Base-by-base conservation (phyloP, 2,797 vertebrate species). In the Echiichthys vipera region DNA sequence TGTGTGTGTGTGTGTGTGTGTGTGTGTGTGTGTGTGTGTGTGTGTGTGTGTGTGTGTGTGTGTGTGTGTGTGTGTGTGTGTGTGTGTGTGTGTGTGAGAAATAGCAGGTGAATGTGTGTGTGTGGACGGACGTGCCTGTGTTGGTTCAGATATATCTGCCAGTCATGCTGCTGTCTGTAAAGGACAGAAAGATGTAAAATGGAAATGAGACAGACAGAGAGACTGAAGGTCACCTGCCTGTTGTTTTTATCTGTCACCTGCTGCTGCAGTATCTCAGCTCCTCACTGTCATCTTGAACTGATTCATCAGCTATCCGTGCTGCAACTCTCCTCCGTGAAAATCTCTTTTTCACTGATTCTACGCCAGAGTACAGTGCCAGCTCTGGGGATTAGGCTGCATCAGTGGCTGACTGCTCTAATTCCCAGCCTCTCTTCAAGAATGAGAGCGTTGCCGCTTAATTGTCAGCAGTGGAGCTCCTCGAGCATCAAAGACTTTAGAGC, bases 201-300 rank as follows among this genome's bases (percentile, higher is more conserved):
- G 64, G 69, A 71, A 63, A 68, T 15, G 61, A 70, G 61, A 66
- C 65, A 24, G 58, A 50, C 45, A 18, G 49, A n/a, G 59, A 39
- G 69, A 46, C 54, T 73, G 81, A 78, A 84, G 85, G 87, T 86
- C 76, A 68, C 63, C 72, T 59, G 65, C 77, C 50, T 69, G 74
- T 77, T 56, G 70, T 68, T 65, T 77, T 77, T 80, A 63, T 85
- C 84, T 71, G 78, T 65, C 73, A 69, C n/a, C 1, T 32, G 70
- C 47, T 51, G 77, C 70, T n/a, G 65, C 58, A 24, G 64, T 32
- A n/a, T 67, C 22, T 47, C 64, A 15, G 46, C 73, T 49, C 73
- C 2, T 69, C 55, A 5, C 61, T 15, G 51, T 74, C 73, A 57
- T 20, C 57, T 58, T 53, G 27, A 13, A 12, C 57, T 27, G 27